Conservation (phyloP, 2,888 invertebrate genomes). For the Aphidius colemani region DNA sequence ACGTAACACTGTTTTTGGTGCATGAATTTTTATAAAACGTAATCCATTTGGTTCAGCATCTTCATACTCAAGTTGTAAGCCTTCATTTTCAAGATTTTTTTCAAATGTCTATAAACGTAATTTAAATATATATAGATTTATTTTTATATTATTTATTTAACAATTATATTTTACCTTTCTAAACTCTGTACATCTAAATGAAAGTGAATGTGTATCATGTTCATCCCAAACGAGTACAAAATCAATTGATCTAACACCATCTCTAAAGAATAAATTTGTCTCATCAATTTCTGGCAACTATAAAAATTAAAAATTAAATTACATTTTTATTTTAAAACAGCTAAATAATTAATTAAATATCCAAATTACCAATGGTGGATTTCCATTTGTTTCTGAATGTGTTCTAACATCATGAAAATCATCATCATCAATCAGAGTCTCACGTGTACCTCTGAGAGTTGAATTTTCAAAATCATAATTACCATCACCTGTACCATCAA, state of each 20-base stretch:
- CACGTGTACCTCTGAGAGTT: constrained; percentile 38
- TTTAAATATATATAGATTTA: not conserved
- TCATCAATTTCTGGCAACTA: constrained; percentile 26
- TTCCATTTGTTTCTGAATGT: constrained; percentile 27
- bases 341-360: not conserved
- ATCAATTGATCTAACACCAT: constrained; percentile 75
- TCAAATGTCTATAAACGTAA: constrained; percentile 66
- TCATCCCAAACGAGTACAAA: constrained; percentile 80
- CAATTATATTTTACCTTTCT: constrained; percentile 42
- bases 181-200: constrained; percentile 40
- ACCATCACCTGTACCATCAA: constrained; percentile 31
- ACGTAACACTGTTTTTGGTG: constrained; percentile 79
- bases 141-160: not conserved
- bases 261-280: constrained; percentile 67
- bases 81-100: constrained; percentile 73
- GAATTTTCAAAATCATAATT: constrained; percentile 34
- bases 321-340: too few species aligned
- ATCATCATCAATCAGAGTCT: constrained; percentile 43
- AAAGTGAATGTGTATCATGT: constrained; percentile 62
- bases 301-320: too few species aligned
- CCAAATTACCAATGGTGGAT: constrained; percentile 39
- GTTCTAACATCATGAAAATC: constrained; percentile 42
- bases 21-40: constrained; percentile 87
- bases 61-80: constrained; percentile 75
- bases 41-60: constrained; percentile 70